These are phyloP conservation scores for Sebastes taczanowskii DNA, from an alignment of 2,797 vertebrate genomes.

Conservation along the genomic window DNA sequence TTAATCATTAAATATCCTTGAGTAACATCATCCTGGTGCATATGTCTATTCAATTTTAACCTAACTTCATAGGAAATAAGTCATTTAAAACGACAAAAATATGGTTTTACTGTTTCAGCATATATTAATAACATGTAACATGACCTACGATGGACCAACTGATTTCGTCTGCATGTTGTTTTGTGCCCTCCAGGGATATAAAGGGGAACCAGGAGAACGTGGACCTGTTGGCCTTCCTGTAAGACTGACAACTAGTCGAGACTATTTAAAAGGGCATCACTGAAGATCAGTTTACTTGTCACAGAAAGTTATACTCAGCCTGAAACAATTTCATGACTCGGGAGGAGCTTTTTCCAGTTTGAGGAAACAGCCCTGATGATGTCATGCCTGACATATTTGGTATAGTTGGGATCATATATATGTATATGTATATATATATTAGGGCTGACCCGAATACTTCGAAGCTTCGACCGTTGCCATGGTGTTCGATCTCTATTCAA, in stretches of 20 bases:
- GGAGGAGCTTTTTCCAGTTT: too few relatives aligned
- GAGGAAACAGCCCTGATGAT: too few relatives aligned
- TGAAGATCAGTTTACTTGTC: background rate
- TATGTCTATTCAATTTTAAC: background rate
- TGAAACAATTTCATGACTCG: too few relatives aligned
- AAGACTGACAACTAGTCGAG: constrained; percentile 34
- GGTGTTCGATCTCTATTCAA: too few relatives aligned
- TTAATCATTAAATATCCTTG: background rate
- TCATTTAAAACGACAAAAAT: background rate
- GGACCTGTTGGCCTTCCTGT: constrained; percentile 74
- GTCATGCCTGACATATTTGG: too few relatives aligned
- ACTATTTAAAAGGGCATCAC: background rate
- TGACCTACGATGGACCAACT: background rate
- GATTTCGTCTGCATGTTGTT: background rate
- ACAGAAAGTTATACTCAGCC: too few relatives aligned
- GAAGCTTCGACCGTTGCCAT: too few relatives aligned
- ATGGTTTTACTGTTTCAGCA: background rate
- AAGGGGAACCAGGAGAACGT: constrained; percentile 81
- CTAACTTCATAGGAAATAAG: background rate
- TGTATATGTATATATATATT: too few relatives aligned
- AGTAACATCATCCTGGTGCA: background rate
- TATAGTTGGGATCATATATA: too few relatives aligned
- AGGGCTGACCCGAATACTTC: too few relatives aligned
- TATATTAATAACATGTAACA: background rate
- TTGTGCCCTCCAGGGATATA: constrained; percentile 78